These are phyloP conservation scores for Bos indicus DNA, from an alignment of 2,113 vertebrate genomes.

Conservation along the genomic window DNA sequence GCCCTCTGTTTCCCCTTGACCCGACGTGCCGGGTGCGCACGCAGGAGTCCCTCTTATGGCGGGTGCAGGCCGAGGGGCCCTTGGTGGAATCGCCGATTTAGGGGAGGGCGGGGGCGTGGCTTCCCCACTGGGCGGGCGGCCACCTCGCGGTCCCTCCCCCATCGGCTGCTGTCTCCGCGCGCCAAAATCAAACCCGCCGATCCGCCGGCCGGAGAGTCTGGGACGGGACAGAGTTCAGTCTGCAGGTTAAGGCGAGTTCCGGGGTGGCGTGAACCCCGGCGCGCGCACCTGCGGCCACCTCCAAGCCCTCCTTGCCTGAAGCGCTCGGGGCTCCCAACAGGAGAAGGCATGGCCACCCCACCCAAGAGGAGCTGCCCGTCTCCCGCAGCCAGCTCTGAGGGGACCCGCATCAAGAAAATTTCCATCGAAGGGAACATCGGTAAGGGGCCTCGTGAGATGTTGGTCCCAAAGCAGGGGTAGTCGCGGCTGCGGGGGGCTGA, in stretches of 20 bases:
- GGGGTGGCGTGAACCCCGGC: neutral
- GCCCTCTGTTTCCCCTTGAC: neutral
- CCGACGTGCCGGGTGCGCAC: neutral
- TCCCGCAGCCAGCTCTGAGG: neutral
- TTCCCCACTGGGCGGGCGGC: neutral
- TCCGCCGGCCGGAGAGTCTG: neutral
- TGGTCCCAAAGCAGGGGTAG: neutral
- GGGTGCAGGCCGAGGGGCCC: fast-evolving
- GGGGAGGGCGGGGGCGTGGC: neutral
- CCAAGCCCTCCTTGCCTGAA: neutral
- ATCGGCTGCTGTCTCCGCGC: neutral
- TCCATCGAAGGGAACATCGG: slow-evolving; percentile 94
- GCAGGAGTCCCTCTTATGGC: fast-evolving
- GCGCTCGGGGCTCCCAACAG: neutral
- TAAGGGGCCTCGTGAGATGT: slow-evolving; percentile 70
- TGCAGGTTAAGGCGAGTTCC: fast-evolving
- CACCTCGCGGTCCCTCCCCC: neutral
- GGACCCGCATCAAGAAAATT: slow-evolving; percentile 81
- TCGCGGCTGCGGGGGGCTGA: neutral
- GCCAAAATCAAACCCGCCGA: slow-evolving; percentile 69
- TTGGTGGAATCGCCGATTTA: fast-evolving
- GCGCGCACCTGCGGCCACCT: neutral
- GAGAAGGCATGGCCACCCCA: slow-evolving; percentile 74
- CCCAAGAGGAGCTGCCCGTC: slow-evolving; percentile 74
- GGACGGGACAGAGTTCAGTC: fast-evolving